phyloP scores from a whole-genome alignment of 2,888 invertebrate genomes.

The Lycia hirtaria region DNA sequence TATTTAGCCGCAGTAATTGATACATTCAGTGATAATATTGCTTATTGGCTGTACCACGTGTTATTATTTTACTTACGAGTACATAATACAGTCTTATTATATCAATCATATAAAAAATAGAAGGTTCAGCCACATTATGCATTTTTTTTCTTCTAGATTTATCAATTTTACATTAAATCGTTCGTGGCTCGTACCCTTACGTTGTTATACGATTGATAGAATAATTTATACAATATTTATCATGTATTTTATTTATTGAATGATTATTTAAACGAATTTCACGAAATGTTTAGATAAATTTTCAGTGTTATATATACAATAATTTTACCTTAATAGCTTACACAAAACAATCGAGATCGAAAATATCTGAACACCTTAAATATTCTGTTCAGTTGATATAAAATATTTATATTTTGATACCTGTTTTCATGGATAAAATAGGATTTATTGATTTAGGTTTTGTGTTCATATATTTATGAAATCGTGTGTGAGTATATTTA shows the following conservation, averaged over 20 bases:
- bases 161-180: too few relatives aligned
- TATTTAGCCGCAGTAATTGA: constrained; percentile 61
- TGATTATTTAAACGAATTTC: constrained; percentile 15
- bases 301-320: constrained; percentile 21
- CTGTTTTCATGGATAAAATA: not conserved
- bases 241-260: constrained; percentile 14
- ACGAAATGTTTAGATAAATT: constrained; percentile 19
- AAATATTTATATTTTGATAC: not conserved
- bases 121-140: not conserved
- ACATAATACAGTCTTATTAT: constrained; percentile 49
- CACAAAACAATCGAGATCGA: constrained; percentile 25
- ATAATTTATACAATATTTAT: constrained; percentile 11
- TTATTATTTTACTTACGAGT: constrained; percentile 68
- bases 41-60: constrained; percentile 70
- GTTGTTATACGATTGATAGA: constrained; percentile 13
- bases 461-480: constrained; percentile 28
- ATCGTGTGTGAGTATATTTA: constrained; percentile 12
- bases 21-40: constrained; percentile 64
- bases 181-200: not conserved
- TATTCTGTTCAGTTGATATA: constrained; percentile 1
- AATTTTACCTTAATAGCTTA: constrained; percentile 14
- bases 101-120: constrained; percentile 48
- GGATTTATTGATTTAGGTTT: not conserved
- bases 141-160: too few relatives aligned
- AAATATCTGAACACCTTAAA: constrained; percentile 24